Evolutionary conservation across 2,113 vertebrate genomes (phyloP).

Genomic region (Lanius collurio): DNA sequence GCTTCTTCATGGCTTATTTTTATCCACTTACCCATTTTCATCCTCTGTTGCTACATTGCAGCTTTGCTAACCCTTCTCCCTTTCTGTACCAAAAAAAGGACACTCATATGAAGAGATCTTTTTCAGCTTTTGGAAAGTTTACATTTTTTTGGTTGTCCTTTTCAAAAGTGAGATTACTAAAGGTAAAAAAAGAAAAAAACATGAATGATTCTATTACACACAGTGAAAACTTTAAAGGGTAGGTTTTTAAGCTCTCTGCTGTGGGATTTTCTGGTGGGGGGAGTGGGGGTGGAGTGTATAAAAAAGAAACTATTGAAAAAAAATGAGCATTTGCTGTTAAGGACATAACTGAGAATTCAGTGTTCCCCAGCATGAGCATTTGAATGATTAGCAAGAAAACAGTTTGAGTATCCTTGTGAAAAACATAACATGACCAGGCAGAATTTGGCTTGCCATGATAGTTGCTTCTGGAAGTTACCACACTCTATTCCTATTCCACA

Average conservation of each 20-base stretch:
- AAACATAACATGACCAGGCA: neutral
- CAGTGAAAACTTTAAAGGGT: neutral
- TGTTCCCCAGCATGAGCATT: neutral
- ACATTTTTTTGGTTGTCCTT: neutral
- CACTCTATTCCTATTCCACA: neutral
- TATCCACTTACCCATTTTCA: neutral
- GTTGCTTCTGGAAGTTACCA: neutral
- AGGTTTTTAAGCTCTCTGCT: neutral
- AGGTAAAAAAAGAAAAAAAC: neutral
- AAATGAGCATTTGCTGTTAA: neutral
- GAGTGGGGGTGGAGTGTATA: neutral
- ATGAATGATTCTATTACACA: neutral
- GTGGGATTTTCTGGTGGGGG: neutral
- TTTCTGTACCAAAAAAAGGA: neutral
- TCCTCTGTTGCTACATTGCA: neutral
- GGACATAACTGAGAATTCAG: neutral
- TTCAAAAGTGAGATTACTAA: neutral
- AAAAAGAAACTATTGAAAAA: neutral
- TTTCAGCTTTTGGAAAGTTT: neutral
- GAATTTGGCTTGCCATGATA: neutral
- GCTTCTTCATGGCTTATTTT: slow-evolving; percentile 27
- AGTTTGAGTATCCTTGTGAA: neutral
- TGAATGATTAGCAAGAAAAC: neutral
- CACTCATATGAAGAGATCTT: neutral
- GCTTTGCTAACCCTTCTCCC: neutral